Conservation (phyloP, 2,888 invertebrate species). For the Lepidochitona cinerea region DNA sequence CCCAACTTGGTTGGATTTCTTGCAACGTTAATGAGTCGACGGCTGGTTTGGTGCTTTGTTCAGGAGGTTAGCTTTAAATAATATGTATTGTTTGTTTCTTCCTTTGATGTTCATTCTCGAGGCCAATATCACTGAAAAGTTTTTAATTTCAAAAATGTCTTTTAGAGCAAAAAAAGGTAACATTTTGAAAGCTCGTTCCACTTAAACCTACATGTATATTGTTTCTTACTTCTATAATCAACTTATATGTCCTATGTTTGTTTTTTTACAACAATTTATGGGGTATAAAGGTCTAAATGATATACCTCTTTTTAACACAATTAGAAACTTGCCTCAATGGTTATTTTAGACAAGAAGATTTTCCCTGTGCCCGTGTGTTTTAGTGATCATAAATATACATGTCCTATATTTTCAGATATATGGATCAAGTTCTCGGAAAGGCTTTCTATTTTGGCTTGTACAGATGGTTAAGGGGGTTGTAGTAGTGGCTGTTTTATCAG, state of each 20-base stretch:
- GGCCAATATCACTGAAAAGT: neutral
- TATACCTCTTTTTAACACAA: too few relatives aligned
- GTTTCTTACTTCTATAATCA: too few relatives aligned
- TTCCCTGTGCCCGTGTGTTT: too few relatives aligned
- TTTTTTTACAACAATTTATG: too few relatives aligned
- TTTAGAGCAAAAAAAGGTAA: too few relatives aligned
- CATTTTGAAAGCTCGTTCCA: too few relatives aligned
- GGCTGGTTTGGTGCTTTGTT: constrained; percentile 79
- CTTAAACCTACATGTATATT: too few relatives aligned
- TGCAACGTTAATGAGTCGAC: constrained; percentile 82
- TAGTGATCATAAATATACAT: too few relatives aligned
- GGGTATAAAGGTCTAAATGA: too few relatives aligned
- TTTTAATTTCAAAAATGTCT: neutral
- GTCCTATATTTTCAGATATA: constrained; percentile 43
- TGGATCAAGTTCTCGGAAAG: constrained; percentile 37
- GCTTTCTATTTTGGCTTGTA: constrained; percentile 56
- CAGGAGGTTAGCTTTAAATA: constrained; percentile 67
- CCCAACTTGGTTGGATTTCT: constrained; percentile 88
- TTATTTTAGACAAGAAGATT: too few relatives aligned
- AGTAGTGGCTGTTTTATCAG: constrained; percentile 73
- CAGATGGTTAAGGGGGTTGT: constrained; percentile 46
- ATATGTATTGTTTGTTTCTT: neutral
- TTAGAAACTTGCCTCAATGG: too few relatives aligned
- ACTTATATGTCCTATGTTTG: too few relatives aligned
- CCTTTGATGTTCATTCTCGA: neutral